A percentile compares a stretch with the other conserved stretches of the same genome.
phyloP scores from a whole-genome alignment of 2,113 vertebrate genomes.

The Mus spicilegus region DNA sequence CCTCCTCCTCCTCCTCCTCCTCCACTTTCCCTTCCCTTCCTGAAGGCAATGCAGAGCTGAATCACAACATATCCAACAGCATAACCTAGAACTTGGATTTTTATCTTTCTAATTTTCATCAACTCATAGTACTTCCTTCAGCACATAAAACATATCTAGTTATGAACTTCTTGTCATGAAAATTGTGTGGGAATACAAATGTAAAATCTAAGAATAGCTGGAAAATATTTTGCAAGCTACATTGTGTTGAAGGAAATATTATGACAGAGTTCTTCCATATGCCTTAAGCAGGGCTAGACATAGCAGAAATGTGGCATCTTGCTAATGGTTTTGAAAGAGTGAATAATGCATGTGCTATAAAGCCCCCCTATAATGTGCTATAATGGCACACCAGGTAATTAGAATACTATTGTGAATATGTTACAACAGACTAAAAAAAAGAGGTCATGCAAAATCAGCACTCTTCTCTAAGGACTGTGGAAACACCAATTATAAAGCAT shows the following conservation, averaged over 20 bases:
- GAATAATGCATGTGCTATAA: background rate
- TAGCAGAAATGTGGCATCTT: background rate
- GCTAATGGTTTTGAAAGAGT: background rate
- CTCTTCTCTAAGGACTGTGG: background rate
- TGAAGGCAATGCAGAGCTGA: background rate
- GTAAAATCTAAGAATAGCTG: background rate
- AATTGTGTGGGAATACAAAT: background rate
- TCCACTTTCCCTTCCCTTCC: background rate
- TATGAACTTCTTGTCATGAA: slow-evolving; percentile 1
- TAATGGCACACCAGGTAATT: background rate
- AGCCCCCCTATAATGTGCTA: background rate
- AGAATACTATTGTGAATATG: background rate
- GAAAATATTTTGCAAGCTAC: background rate
- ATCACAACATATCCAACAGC: background rate
- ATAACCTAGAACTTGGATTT: background rate
- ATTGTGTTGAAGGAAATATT: slow-evolving; percentile 27
- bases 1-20: background rate
- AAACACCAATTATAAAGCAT: background rate
- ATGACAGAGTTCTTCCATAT: background rate
- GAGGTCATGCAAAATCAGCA: background rate
- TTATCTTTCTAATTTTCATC: background rate
- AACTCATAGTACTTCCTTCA: background rate
- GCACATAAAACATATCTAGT: background rate
- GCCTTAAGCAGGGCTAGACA: background rate
- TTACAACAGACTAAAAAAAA: background rate